Conservation (phyloP, 2,113 vertebrate genomes). For the Labeo catla region DNA sequence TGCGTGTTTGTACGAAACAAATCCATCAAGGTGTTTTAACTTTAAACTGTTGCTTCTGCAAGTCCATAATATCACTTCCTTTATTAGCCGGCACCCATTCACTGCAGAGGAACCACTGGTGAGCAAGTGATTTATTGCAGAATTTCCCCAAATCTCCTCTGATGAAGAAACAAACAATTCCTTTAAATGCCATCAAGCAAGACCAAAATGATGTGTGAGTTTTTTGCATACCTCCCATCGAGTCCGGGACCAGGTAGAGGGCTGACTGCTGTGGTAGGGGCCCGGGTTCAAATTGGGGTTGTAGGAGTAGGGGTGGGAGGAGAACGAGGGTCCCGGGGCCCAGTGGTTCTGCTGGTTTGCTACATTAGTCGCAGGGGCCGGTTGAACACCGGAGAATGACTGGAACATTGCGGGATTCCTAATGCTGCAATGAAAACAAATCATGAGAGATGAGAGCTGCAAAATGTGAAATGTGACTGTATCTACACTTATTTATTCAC, state of each 20-base stretch:
- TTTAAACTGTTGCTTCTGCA: not conserved
- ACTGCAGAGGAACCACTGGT: not conserved
- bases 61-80: no score
- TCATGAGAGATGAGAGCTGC: not conserved
- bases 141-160: not conserved
- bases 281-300: conserved; percentile 35
- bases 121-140: not conserved
- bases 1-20: not conserved
- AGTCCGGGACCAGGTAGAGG: conserved; percentile 66
- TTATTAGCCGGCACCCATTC: not conserved
- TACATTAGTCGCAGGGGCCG: conserved; percentile 41
- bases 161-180: not conserved
- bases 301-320: conserved; percentile 38
- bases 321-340: conserved; percentile 40
- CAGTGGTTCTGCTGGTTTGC: conserved; percentile 47
- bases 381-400: conserved; percentile 57
- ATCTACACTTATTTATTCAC: not conserved
- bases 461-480: not conserved
- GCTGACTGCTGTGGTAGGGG: conserved; percentile 60
- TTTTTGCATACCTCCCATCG: conserved; percentile 74
- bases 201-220: not conserved
- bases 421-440: conserved; percentile 36
- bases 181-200: not conserved
- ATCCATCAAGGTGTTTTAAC: not conserved
- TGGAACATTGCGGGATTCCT: conserved; percentile 71